Base-by-base conservation (phyloP, 2,888 invertebrate species). In the Hybos culiciformis region DNA sequence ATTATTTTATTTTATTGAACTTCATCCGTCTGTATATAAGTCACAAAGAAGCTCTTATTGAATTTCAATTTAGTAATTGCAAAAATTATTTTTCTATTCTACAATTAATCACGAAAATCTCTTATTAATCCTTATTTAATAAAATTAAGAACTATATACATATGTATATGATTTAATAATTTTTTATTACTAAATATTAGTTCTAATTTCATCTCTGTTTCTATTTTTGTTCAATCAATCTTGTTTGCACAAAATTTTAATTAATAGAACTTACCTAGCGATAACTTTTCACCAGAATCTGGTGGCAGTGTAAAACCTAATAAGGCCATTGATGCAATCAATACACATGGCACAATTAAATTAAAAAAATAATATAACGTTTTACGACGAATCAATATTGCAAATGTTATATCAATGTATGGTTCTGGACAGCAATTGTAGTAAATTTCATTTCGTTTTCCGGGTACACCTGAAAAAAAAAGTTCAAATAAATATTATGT, bases 321-420 rank as follows among this genome's bases (percentile, higher is more conserved):
- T 56, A 98, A 80, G 55, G 97, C 94, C 90, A 97, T 94, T 57
- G 96, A 93, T 57, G 97, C 93, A 65, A 98, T 96, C 65, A 98
- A 79, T 62, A 97, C 92, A 69, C 96, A 96, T 55, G 98, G 98
- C 63, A 98, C 92, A 70, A 98, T 96, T 66, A 98, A 80, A 75
- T 98, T 98, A 78, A 98, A 93, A 75, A 96, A 96, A 73, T 97
- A 97, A 76, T 96, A 97, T 58, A 98, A 81, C 51, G 96, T 94
- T 69, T 96, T 83, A 61, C 97, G 80, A 60, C 94, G 79, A 68
- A 97, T 93, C 69, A 90, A 85, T 62, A 97, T 90, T 60, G 85
- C 86, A 72, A 93, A 97, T 56, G 96, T 96, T 65, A 97, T 87
- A 72, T 97, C 96, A 69, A 94, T 84, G 74, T 92, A 92, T 57